Evolutionary conservation across 2,113 vertebrate genomes (phyloP).

Genomic region (Phoenicopterus ruber): DNA sequence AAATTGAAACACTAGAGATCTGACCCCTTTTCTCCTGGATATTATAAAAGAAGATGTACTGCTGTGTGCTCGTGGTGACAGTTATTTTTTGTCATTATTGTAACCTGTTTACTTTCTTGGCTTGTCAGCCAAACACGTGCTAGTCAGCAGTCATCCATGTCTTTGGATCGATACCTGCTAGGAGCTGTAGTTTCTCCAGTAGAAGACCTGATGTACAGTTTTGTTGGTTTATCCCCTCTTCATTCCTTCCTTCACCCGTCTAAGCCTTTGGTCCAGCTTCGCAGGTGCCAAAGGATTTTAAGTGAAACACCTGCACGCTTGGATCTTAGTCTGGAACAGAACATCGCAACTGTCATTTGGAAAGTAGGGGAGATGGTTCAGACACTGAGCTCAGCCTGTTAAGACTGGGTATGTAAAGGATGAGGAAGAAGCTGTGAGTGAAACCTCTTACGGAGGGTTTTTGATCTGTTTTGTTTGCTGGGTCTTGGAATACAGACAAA

Average conservation of each 20-base stretch:
- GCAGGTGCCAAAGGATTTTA: not conserved
- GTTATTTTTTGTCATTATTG: not conserved
- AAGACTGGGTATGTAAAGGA: not conserved
- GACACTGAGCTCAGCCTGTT: not conserved
- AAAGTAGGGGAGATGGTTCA: not conserved
- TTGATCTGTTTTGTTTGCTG: slow-evolving; percentile 14
- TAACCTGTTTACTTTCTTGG: not conserved
- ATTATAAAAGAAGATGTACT: not conserved
- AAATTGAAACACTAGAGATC: not conserved
- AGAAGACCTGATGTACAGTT: not conserved
- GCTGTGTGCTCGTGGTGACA: not conserved
- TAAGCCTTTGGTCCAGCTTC: not conserved
- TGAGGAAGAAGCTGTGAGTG: not conserved
- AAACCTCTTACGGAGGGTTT: not conserved
- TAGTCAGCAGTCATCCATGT: not conserved
- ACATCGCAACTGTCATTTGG: not conserved
- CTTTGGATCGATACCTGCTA: not conserved
- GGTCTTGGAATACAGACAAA: not conserved
- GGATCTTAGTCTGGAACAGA: not conserved
- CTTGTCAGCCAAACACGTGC: not conserved
- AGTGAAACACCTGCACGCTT: not conserved
- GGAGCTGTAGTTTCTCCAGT: not conserved
- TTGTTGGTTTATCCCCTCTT: not conserved
- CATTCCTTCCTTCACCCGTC: not conserved
- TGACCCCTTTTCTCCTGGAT: not conserved